Evolutionary conservation across 2,888 invertebrate species (phyloP).

Genomic region (Spialia ferax): DNA sequence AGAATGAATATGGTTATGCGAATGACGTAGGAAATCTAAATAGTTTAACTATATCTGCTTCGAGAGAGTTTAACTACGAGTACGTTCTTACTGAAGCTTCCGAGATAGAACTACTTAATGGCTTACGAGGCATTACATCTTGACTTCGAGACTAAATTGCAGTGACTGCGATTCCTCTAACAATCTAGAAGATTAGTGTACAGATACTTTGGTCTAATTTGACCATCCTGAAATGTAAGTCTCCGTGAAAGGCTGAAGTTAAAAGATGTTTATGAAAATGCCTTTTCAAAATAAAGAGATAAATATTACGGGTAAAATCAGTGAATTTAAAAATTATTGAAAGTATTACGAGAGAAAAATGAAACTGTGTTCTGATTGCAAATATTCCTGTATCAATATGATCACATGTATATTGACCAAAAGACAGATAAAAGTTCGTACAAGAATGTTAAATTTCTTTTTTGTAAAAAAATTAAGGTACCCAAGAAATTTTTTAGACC

Average conservation of each 20-base stretch:
- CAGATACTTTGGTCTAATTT: neutral
- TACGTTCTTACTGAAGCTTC: conserved; percentile 16
- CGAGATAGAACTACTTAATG: conserved; percentile 22
- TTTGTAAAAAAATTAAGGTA: too few relatives aligned
- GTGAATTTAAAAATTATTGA: too few relatives aligned
- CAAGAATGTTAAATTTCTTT: too few relatives aligned
- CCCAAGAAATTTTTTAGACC: too few relatives aligned
- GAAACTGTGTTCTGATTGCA: too few relatives aligned
- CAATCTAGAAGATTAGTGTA: conserved; percentile 18
- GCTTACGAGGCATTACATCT: conserved; percentile 25
- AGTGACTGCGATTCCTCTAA: conserved; percentile 13
- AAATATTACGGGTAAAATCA: too few relatives aligned
- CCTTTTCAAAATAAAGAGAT: too few relatives aligned
- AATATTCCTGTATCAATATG: too few relatives aligned
- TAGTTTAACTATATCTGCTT: conserved; percentile 7
- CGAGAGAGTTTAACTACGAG: conserved; percentile 13
- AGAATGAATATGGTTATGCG: neutral
- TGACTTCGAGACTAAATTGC: conserved; percentile 27
- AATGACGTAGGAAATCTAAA: neutral
- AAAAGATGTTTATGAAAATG: too few relatives aligned
- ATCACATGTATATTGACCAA: too few relatives aligned
- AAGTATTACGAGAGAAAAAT: too few relatives aligned
- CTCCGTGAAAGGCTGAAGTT: neutral
- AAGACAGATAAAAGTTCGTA: too few relatives aligned
- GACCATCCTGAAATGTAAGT: neutral